Evolutionary conservation across 1,140 invertebrate species (phyloP), one percentile per base, ranked within the genome.

Genomic region (Batillaria attramentaria): DNA sequence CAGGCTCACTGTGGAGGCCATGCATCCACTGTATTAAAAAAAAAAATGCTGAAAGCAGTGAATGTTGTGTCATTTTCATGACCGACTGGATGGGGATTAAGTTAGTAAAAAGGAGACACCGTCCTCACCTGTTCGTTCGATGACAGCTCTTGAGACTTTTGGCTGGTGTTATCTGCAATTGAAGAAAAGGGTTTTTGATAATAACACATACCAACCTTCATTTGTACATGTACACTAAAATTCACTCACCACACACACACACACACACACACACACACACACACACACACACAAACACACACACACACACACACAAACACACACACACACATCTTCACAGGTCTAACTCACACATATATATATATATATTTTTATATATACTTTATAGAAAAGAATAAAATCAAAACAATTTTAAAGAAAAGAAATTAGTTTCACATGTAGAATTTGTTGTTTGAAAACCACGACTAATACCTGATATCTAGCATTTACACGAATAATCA

Each of bases 91-190:
- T n/a, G n/a, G n/a, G n/a, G n/a, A n/a, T n/a, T n/a, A n/a, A n/a
- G n/a, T n/a, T n/a, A n/a, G n/a, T n/a, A n/a, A n/a, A n/a, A n/a
- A n/a, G n/a, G n/a, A n/a, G n/a, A n/a, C n/a, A n/a, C n/a, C n/a
- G n/a, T n/a, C n/a, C n/a, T n/a, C n/a, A n/a, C 73, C 73, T 75
- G 73, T 20, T 75, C 73, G 31, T 75, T 57, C 41, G 73, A 75
- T 18, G 54, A n/a, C 41, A 28, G 42, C 42, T 65, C 73, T 13
- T 75, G 73, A 24, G 73, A 75, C 18, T 75, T 72, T 79, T 72
- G 43, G 50, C 42, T 43, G 33, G 69, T 20, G n/a, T 46, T 62
- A 69, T 72, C 77, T 79, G 77, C 62, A 72, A 65, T 43, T 31
- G 31, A 65, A 65, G 37, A 24, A 70, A 5, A 46, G 33, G 10